A percentile compares a stretch with the other conserved stretches of the same genome.
phyloP scores from a whole-genome alignment of 2,888 invertebrate genomes.

The Megastigmus dorsalis region DNA sequence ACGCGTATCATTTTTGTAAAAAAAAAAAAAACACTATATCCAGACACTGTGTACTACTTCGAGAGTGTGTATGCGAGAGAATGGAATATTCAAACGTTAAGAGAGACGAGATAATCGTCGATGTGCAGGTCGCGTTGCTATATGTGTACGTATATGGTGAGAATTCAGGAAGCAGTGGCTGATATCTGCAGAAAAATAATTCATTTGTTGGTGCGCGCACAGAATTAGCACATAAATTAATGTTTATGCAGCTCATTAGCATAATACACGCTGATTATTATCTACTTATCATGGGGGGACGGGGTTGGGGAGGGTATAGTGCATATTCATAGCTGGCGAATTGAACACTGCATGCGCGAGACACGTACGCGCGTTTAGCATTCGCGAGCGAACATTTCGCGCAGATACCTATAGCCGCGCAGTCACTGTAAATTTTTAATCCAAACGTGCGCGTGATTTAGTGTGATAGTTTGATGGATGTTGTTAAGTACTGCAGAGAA shows the following conservation, averaged over 20 bases:
- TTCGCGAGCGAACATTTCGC: too few species aligned
- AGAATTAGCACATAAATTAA: constrained; percentile 42
- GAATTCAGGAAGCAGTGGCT: constrained; percentile 27
- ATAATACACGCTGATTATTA: constrained; percentile 51
- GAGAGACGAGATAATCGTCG: constrained; percentile 13
- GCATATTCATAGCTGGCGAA: constrained; percentile 47
- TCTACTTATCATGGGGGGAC: constrained; percentile 47
- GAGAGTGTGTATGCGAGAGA: too few species aligned
- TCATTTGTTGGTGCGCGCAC: constrained; percentile 22
- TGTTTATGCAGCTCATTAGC: constrained; percentile 38
- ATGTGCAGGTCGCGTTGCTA: background rate
- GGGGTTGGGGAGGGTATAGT: too few species aligned
- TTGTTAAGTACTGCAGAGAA: too few species aligned
- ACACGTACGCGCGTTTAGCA: background rate
- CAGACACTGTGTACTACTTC: too few species aligned
- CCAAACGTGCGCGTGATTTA: too few species aligned
- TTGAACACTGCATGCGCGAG: constrained; percentile 4
- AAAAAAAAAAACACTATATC: too few species aligned
- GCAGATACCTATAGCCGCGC: too few species aligned
- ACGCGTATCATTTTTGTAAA: too few species aligned
- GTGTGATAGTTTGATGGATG: too few species aligned
- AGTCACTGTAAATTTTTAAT: too few species aligned
- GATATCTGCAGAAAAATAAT: constrained; percentile 26
- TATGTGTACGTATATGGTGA: too few species aligned
- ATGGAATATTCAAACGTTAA: background rate